Percentiles rank a stretch among this genome's conserved stretches.
These are phyloP conservation scores for Anolis apletophallus DNA, from an alignment of 2,797 vertebrate species.

Conservation along the genomic window DNA sequence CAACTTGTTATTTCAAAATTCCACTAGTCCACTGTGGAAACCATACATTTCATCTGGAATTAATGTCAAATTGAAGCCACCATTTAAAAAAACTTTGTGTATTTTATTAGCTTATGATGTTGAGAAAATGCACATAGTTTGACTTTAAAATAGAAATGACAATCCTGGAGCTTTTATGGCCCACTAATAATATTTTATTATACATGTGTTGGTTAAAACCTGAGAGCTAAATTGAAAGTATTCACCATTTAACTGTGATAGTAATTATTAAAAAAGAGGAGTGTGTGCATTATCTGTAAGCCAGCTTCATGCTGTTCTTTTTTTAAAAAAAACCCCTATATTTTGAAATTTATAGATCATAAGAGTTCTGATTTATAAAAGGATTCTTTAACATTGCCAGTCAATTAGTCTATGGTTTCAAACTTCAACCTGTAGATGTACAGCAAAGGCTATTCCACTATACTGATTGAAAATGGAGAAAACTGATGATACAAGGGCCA, in stretches of 20 bases:
- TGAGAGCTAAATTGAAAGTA: slow-evolving; percentile 76
- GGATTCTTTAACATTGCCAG: slow-evolving; percentile 80
- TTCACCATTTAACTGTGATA: slow-evolving; percentile 77
- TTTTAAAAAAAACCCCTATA: slow-evolving; percentile 51
- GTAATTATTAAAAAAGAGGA: slow-evolving; percentile 69
- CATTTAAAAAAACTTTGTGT: slow-evolving; percentile 76
- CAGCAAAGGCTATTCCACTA: slow-evolving; percentile 77
- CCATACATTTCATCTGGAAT: slow-evolving; percentile 87
- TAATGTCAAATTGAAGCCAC: slow-evolving; percentile 82
- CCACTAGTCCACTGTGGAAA: slow-evolving; percentile 84
- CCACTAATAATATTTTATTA: slow-evolving; percentile 65
- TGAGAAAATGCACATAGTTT: slow-evolving; percentile 80
- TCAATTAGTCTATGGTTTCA: slow-evolving; percentile 80
- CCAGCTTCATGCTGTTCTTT: slow-evolving; percentile 83
- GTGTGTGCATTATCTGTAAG: slow-evolving; percentile 80
- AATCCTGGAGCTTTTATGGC: slow-evolving; percentile 76
- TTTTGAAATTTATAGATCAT: slow-evolving; percentile 77
- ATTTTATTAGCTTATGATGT: slow-evolving; percentile 77
- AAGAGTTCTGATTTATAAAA: slow-evolving; percentile 81
- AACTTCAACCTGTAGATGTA: slow-evolving; percentile 80
- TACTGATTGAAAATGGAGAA: slow-evolving; percentile 79
- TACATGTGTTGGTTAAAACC: slow-evolving; percentile 73
- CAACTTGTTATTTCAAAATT: slow-evolving; percentile 83
- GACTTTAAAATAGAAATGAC: slow-evolving; percentile 80
- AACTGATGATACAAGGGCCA: slow-evolving; percentile 79